Percentiles rank a stretch among this genome's conserved stretches.
Conservation (phyloP, 2,888 invertebrate genomes). For the Aphodius sticticus region DNA sequence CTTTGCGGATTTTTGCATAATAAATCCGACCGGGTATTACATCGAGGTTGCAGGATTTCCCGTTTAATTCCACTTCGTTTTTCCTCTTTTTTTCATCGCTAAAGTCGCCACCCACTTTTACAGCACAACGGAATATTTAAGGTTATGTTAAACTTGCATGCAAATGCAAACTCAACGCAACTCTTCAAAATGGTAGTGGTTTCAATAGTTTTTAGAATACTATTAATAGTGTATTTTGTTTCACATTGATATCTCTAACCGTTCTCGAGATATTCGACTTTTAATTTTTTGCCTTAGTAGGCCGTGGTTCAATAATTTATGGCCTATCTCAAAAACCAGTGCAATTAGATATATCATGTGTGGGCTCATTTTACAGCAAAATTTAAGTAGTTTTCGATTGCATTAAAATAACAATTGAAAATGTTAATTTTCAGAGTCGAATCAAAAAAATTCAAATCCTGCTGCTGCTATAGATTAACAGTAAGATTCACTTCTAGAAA, state of each 20-base stretch:
- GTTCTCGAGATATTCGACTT: not conserved
- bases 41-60: constrained; percentile 23
- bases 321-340: no score
- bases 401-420: no score
- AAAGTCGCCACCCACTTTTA: not conserved
- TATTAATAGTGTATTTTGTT: not conserved
- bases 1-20: constrained; percentile 24
- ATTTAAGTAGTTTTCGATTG: no score
- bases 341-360: no score
- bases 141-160: not conserved
- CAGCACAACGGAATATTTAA: not conserved
- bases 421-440: no score
- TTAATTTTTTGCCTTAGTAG: no score
- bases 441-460: no score
- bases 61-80: not conserved
- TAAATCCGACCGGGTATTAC: constrained; percentile 17
- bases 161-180: not conserved
- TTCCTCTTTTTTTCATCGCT: not conserved
- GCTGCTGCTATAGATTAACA: no score
- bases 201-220: not conserved
- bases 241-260: not conserved
- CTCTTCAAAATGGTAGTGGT: no score
- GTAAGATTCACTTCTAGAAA: no score
- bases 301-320: no score
- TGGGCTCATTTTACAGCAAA: no score